Base-by-base conservation (phyloP, 2,888 invertebrate species). In the Dasysyrphus tricinctus region DNA sequence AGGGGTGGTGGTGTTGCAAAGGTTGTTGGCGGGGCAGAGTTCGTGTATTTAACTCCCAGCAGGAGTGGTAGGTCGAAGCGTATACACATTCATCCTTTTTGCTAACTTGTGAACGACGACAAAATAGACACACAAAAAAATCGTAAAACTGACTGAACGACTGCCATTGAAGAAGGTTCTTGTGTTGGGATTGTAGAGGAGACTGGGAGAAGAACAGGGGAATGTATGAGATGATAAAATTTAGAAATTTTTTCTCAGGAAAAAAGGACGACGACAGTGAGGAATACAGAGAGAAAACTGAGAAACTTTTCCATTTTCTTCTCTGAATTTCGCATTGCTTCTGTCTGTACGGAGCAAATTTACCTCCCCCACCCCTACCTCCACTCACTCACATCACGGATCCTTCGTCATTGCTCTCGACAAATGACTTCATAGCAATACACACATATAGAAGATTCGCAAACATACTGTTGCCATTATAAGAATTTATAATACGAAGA, bases 401-500 rank as follows among this genome's bases (percentile, higher is more conserved):
- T 47, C 63, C 65, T 12, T 57, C 61, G 47, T 39, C 69, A 70
- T 57, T 67, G 69, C 61, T 74, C 80, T 54, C 70, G 69, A 78
- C 78, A 86, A 86, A 86, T 86, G 86, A 86, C 86, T 86, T 86
- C 86, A 86, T 86, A 86, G 82, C 82, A 57, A 74, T 86, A 79
- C 59, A 81, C 70, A 81, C 70, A 34, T 79, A 81, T 34, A 82
- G 86, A 69, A 67, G 70, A 82, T 75, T 82, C 72, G 86, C 75
- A 86, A 86, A 82, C 86, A 86, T 86, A 86, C 86, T 86, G 86
- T 86, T 86, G 82, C 86, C 86, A 82, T 86, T 86, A 86, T 86
- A 86, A 86, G 82, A 78, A 86, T 82, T 86, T 82, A 86, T 82
- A 82, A 78, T 56, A 61, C 63, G 47, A 63, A 63, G 47, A 57